Conservation (phyloP, 1,140 invertebrate genomes). For the Nephila pilipes region DNA sequence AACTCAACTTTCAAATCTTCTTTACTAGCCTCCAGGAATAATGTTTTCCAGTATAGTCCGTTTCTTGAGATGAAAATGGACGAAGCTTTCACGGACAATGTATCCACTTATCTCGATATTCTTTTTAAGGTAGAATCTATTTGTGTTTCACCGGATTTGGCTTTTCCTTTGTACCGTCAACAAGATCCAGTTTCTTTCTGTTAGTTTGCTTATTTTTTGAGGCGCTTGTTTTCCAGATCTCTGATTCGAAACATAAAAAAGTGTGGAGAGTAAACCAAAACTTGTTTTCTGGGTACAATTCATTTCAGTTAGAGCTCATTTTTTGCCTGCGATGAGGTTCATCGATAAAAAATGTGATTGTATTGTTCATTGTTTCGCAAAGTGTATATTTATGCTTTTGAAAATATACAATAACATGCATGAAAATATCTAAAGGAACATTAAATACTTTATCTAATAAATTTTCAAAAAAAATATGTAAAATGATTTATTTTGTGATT, state of each 20-base stretch:
- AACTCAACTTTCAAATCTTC: neutral
- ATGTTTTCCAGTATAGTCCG: neutral
- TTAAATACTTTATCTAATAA: no score
- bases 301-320: no score
- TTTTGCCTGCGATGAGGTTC: no score
- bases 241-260: neutral
- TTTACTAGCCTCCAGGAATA: neutral
- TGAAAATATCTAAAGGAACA: no score
- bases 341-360: no score
- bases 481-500: no score
- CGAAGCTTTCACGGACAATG: neutral
- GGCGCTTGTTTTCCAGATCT: neutral
- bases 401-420: no score
- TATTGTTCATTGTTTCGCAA: no score
- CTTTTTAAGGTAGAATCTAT: neutral
- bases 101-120: neutral
- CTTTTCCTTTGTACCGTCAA: neutral
- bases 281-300: no score
- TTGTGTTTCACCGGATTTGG: neutral
- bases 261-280: no score
- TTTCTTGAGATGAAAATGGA: conserved; percentile 25
- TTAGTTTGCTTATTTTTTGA: neutral
- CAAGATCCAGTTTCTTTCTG: neutral
- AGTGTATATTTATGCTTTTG: no score
- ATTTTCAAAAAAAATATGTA: no score